These are phyloP conservation scores for Phyllotis vaccarum DNA, from an alignment of 2,797 vertebrate species.

Conservation along the genomic window DNA sequence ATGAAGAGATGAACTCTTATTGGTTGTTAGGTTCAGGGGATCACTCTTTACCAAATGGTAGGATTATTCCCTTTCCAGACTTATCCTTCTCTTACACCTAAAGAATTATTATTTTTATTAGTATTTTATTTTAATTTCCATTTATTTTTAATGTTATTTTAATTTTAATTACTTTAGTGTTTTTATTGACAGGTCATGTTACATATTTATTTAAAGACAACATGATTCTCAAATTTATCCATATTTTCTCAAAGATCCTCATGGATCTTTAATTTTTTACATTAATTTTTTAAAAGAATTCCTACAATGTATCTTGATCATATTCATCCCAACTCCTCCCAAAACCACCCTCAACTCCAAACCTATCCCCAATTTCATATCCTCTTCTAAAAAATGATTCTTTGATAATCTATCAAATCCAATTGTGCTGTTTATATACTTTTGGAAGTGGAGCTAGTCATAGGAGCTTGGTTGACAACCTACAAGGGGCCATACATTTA, in stretches of 20 bases:
- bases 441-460: background rate
- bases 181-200: background rate
- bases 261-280: background rate
- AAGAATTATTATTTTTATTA: background rate
- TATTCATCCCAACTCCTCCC: background rate
- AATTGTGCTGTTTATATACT: background rate
- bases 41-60: background rate
- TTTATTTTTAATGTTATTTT: background rate
- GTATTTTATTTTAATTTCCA: background rate
- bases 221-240: background rate
- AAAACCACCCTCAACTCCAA: background rate
- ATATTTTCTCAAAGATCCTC: background rate
- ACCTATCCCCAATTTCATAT: background rate
- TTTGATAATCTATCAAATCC: background rate
- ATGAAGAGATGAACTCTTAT: background rate
- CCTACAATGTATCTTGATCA: background rate
- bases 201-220: background rate
- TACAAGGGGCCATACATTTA: background rate
- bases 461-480: background rate
- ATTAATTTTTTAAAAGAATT: background rate
- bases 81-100: background rate
- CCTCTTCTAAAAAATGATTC: background rate
- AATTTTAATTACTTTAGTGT: background rate
- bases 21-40: background rate
- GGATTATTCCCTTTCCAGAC: constrained; percentile 7